These are phyloP conservation scores for Atethmia centrago DNA, from an alignment of 2,888 invertebrate genomes.

Conservation along the genomic window DNA sequence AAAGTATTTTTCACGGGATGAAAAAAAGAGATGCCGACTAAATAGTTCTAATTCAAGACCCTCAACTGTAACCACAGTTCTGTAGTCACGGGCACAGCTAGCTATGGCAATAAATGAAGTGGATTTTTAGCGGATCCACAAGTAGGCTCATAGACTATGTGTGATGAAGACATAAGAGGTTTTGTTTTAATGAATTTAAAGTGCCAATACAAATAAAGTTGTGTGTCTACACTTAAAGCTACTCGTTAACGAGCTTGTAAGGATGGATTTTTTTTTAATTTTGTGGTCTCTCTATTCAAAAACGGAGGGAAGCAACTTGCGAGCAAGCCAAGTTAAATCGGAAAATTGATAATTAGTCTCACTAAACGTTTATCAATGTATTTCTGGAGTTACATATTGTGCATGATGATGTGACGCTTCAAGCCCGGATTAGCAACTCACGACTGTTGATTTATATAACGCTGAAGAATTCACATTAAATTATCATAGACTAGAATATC, in stretches of 20 bases:
- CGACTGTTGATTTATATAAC: conserved; percentile 31
- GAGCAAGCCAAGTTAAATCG: neutral
- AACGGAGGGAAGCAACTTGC: neutral
- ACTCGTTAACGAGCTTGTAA: neutral
- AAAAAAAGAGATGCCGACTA: neutral
- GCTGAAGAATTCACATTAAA: neutral
- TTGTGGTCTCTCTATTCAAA: neutral
- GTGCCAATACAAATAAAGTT: neutral
- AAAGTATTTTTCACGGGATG: neutral
- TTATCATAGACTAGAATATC: neutral
- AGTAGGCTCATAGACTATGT: neutral
- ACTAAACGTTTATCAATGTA: conserved; percentile 3
- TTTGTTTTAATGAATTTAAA: conserved; percentile 19
- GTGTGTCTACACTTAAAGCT: neutral
- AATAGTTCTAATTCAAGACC: neutral
- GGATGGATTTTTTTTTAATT: no score
- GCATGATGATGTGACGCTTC: conserved; percentile 48
- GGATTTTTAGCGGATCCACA: neutral
- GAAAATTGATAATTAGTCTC: conserved; percentile 24
- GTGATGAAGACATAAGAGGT: neutral
- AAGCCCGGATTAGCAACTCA: conserved; percentile 39
- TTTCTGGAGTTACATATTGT: neutral
- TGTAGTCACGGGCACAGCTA: neutral
- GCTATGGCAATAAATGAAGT: neutral
- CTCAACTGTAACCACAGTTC: neutral